These are phyloP conservation scores for Heterodera filipjevi DNA, from an alignment of 2,888 invertebrate species.

Conservation along the genomic window DNA sequence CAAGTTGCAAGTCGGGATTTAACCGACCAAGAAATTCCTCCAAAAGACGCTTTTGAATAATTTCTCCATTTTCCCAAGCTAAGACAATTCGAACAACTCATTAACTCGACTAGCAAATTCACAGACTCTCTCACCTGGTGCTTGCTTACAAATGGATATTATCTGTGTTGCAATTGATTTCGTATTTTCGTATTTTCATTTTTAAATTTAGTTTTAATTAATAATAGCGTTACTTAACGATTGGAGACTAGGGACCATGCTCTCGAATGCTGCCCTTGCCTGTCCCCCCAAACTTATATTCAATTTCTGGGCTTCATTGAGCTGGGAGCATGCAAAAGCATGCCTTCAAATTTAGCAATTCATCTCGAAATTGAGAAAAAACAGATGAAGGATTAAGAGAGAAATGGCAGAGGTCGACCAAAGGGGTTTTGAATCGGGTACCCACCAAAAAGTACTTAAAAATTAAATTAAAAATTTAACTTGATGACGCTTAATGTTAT, in stretches of 20 bases:
- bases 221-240: not conserved
- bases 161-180: not conserved
- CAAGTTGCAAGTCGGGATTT: not conserved
- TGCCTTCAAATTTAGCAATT: not conserved
- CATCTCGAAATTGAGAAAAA: conserved; percentile 1
- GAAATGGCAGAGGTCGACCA: no score
- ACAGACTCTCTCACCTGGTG: conserved; percentile 7
- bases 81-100: not conserved
- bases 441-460: no score
- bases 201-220: not conserved
- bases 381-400: no score
- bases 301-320: conserved; percentile 3
- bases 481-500: no score
- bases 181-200: not conserved
- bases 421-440: no score
- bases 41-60: not conserved
- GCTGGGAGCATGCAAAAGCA: not conserved
- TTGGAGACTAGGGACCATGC: not conserved
- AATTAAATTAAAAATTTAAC: no score
- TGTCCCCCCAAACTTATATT: not conserved
- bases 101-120: conserved; percentile 7
- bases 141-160: not conserved
- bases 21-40: conserved; percentile 2
- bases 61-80: not conserved
- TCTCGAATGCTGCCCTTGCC: not conserved